Conservation (phyloP, 2,797 vertebrate species). For the Pantherophis alleghaniensis region DNA sequence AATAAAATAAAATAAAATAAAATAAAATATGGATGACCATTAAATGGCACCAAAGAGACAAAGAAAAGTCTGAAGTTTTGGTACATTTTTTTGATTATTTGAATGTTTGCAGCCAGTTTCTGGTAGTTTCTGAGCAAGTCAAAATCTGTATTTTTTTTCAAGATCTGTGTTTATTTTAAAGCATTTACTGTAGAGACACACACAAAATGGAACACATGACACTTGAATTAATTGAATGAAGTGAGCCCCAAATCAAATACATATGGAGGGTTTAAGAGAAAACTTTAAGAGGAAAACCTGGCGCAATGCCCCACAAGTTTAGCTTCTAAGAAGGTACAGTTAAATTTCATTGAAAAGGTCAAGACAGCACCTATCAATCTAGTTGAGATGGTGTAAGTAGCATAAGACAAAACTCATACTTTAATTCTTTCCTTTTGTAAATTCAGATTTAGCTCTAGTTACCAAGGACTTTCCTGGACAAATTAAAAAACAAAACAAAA, state of each 20-base stretch:
- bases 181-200: conserved; percentile 40
- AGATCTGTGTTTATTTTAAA: conserved; percentile 28
- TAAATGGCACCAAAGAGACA: not conserved
- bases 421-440: not conserved
- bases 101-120: not conserved
- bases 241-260: not conserved
- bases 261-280: conserved; percentile 7
- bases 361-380: not conserved
- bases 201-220: conserved; percentile 6
- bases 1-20: not conserved
- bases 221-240: conserved; percentile 50
- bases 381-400: not conserved
- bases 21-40: not conserved
- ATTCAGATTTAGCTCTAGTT: not conserved
- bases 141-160: not conserved
- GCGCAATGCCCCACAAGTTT: not conserved
- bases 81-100: not conserved
- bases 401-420: not conserved
- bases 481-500: not conserved
- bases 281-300: conserved; percentile 37
- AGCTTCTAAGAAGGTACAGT: conserved; percentile 26
- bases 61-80: not conserved
- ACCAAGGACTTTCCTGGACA: not conserved
- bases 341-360: not conserved
- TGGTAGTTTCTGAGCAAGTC: not conserved